Conservation (phyloP, 1,140 invertebrate genomes). For the Tetragonula clypearis region DNA sequence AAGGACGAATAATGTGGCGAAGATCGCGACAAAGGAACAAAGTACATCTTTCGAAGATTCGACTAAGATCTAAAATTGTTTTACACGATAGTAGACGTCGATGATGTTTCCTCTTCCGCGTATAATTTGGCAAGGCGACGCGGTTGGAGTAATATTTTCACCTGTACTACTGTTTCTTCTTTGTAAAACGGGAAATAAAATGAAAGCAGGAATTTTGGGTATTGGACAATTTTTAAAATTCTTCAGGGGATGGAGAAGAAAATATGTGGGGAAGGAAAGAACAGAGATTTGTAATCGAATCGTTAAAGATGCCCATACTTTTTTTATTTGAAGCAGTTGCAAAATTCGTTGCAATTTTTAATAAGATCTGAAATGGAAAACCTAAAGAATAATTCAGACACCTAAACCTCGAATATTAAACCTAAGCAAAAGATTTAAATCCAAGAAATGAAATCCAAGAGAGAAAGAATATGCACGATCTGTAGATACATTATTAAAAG, state of each 20-base stretch:
- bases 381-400: background rate
- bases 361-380: background rate
- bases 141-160: background rate
- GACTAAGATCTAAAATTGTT: slow-evolving; percentile 21
- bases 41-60: slow-evolving; percentile 4
- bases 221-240: background rate
- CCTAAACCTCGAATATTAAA: background rate
- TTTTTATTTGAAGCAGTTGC: no score
- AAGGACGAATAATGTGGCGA: background rate
- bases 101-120: background rate
- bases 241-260: no score
- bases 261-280: no score
- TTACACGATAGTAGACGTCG: background rate
- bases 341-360: background rate
- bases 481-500: background rate
- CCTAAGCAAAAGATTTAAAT: no score
- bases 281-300: no score
- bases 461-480: background rate
- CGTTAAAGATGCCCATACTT: no score
- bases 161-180: background rate
- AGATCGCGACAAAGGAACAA: background rate
- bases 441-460: background rate
- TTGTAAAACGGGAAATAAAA: background rate
- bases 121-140: background rate
- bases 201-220: background rate